phyloP scores from a whole-genome alignment of 2,113 vertebrate species.

The Toxotes jaculatrix region DNA sequence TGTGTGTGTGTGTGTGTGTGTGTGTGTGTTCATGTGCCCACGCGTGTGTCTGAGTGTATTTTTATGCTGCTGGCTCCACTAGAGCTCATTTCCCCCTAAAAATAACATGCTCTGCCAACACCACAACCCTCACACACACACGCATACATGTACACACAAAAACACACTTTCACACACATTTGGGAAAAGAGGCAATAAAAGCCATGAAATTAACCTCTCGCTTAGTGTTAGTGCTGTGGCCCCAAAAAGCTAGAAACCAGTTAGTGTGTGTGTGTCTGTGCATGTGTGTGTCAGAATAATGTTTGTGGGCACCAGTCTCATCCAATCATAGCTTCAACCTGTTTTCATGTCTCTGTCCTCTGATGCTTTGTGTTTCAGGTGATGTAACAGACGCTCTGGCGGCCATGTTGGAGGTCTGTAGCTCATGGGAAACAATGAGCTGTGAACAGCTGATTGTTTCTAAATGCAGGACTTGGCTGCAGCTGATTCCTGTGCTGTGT shows the following conservation, averaged over 20 bases:
- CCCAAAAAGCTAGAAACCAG: slow-evolving; percentile 38
- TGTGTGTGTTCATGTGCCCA: slow-evolving; percentile 18
- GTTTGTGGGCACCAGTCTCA: not conserved
- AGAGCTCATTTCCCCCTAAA: slow-evolving; percentile 82
- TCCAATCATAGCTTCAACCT: not conserved
- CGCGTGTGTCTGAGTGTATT: slow-evolving; percentile 65
- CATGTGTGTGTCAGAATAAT: slow-evolving; percentile 8
- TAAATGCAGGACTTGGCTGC: slow-evolving; percentile 55
- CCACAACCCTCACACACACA: slow-evolving; percentile 63
- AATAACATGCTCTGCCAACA: slow-evolving; percentile 80
- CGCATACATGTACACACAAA: slow-evolving; percentile 19
- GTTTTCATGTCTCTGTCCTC: not conserved
- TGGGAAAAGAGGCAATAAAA: slow-evolving; percentile 68
- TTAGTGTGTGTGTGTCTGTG: slow-evolving; percentile 13
- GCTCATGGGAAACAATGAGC: slow-evolving; percentile 55
- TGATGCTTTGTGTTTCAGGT: slow-evolving; percentile 30
- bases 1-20: slow-evolving; percentile 31
- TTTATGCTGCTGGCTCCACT: slow-evolving; percentile 79
- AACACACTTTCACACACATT: slow-evolving; percentile 57
- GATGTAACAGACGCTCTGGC: slow-evolving; percentile 15
- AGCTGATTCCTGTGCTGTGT: slow-evolving; percentile 20
- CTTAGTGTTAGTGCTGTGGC: slow-evolving; percentile 50
- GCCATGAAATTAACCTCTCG: slow-evolving; percentile 69
- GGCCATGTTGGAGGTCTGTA: slow-evolving; percentile 26
- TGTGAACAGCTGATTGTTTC: slow-evolving; percentile 72